Percentiles rank a stretch among this genome's conserved stretches.
These are phyloP conservation scores for Hipparchia semele DNA, from an alignment of 2,888 invertebrate genomes.

Conservation along the genomic window DNA sequence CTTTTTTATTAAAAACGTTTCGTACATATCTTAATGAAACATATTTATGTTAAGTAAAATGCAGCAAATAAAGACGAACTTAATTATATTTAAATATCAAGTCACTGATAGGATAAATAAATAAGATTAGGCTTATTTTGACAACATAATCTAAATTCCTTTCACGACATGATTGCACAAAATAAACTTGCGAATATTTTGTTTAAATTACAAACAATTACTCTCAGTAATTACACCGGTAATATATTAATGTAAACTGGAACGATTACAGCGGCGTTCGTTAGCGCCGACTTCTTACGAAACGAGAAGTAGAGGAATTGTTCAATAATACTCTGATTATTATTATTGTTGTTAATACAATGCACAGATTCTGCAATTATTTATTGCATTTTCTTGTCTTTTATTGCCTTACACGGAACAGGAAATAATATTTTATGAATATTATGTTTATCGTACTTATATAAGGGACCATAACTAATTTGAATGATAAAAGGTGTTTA, in stretches of 20 bases:
- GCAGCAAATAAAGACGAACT: neutral
- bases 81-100: neutral
- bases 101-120: neutral
- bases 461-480: neutral
- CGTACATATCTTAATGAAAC: neutral
- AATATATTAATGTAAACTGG: slow-evolving; percentile 33
- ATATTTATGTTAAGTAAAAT: too few species aligned
- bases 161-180: neutral
- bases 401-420: slow-evolving; percentile 5
- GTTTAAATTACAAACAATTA: slow-evolving; percentile 23
- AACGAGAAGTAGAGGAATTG: slow-evolving; percentile 30
- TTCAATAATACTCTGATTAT: slow-evolving; percentile 31
- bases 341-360: slow-evolving; percentile 26
- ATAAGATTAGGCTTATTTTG: neutral
- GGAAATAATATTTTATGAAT: neutral
- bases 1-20: neutral
- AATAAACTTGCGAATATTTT: slow-evolving; percentile 20
- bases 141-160: slow-evolving; percentile 16
- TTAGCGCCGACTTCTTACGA: slow-evolving; percentile 30
- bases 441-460: too few species aligned
- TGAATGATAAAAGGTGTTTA: neutral
- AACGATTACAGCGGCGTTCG: slow-evolving; percentile 34
- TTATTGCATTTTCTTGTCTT: neutral
- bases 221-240: slow-evolving; percentile 26
- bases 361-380: slow-evolving; percentile 19